These are phyloP conservation scores for Drosophila kambysellisi DNA, from an alignment of 2,888 invertebrate genomes.

Conservation along the genomic window DNA sequence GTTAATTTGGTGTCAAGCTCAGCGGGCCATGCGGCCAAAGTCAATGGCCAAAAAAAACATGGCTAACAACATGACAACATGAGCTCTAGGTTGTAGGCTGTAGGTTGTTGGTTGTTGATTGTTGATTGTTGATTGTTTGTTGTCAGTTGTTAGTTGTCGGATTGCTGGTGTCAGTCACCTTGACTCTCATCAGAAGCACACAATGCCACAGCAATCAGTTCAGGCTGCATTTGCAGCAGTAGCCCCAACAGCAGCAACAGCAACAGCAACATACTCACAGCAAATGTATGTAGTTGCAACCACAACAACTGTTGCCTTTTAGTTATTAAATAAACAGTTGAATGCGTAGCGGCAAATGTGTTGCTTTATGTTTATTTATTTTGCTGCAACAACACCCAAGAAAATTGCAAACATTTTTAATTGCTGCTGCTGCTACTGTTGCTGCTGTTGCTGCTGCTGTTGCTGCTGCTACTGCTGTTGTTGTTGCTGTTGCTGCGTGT, in stretches of 20 bases:
- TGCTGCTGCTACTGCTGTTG: conserved; percentile 26
- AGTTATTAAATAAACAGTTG: conserved; percentile 40
- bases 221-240: conserved; percentile 27
- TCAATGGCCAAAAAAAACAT: conserved; percentile 46
- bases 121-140: conserved; percentile 10
- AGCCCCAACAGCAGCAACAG: conserved; percentile 10
- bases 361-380: conserved; percentile 29
- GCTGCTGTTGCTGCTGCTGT: conserved; percentile 1
- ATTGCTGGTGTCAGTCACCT: conserved; percentile 69
- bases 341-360: conserved; percentile 66
- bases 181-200: conserved; percentile 44
- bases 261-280: neutral
- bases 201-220: conserved; percentile 53
- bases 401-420: conserved; percentile 45
- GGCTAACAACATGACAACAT: conserved; percentile 19
- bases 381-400: conserved; percentile 69
- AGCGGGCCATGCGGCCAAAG: conserved; percentile 43
- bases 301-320: conserved; percentile 28
- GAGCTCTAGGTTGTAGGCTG: conserved; percentile 32
- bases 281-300: conserved; percentile 10
- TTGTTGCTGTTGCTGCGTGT: conserved; percentile 11
- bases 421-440: conserved; percentile 10
- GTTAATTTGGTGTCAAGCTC: conserved; percentile 66
- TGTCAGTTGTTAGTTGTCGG: conserved; percentile 5
- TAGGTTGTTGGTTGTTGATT: conserved; percentile 2